Base-by-base conservation (phyloP, 2,797 vertebrate species). In the Alectoris magna region DNA sequence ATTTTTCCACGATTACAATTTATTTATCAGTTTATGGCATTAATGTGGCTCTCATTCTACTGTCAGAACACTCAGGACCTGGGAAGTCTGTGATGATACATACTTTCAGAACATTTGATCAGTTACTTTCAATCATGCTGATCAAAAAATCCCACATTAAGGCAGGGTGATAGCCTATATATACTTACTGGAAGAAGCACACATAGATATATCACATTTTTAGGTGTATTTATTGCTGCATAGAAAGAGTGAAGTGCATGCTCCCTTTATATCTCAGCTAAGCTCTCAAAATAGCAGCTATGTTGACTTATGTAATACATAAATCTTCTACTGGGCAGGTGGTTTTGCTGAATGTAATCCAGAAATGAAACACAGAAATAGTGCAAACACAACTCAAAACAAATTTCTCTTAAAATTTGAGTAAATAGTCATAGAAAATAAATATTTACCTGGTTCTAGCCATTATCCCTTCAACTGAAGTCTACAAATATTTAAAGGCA, bases 281-380 rank as follows among this genome's bases (percentile, higher is more conserved):
- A 91, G 58, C 64, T 91, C 44, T 84, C 68, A 87, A 94, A 95
- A 96, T 71, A 94, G 46, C 74, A 91, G 58, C 49, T 84, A 24
- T 77, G n/a, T 87, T 91, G 80, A 90, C 49, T 94, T 72, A 66
- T 4, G 8, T 74, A 79, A 73, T 60, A 71, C 11, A 31, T 9
- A 87, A 62, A 84, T 77, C 51, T 76, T 92, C 46, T 66, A 9
- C 39, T 81, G 71, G 58, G 80, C 68, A 90, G 85, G 69, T 92
- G 87, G 31, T 88, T 95, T 93, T 89, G 34, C 29, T 63, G 63
- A 92, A 75, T 38, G 18, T 83, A 91, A 90, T 90, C 76, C 79
- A 77, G 82, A 92, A 92, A 51, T 59, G 41, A 93, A 93, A 93
- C n/a, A 87, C 8, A 66, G 43, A 89, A 84, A 29, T 67, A 17